Evolutionary conservation across 37 sponge, comb jelly and placozoan genomes (phyloP).

Genomic region (Eunapius fragilis): DNA sequence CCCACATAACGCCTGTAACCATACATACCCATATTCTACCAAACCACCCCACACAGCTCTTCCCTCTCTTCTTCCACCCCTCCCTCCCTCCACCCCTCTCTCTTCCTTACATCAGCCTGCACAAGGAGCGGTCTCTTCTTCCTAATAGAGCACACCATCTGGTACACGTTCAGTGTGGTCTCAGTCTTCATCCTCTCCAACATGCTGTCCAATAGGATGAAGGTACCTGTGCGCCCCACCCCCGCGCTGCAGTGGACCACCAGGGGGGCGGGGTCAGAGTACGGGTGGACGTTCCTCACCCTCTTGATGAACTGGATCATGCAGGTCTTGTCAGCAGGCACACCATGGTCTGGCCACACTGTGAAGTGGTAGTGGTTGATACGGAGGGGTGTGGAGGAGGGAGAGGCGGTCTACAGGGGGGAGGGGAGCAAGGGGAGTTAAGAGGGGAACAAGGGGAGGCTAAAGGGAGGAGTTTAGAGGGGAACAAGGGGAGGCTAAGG

Average conservation of each 20-base stretch:
- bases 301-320: slow-evolving; percentile 72
- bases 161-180: slow-evolving; percentile 36
- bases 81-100: too few species aligned
- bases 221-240: slow-evolving; percentile 78
- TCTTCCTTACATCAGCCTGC: slow-evolving; percentile 59
- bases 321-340: slow-evolving; percentile 65
- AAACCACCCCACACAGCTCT: too few species aligned
- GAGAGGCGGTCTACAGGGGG: too few species aligned
- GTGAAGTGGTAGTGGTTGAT: slow-evolving; percentile 78
- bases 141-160: slow-evolving; percentile 40
- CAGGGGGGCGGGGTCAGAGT: slow-evolving; percentile 30
- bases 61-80: too few species aligned
- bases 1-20: too few species aligned
- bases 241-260: slow-evolving; percentile 88
- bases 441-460: too few species aligned
- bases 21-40: too few species aligned
- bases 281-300: slow-evolving; percentile 41
- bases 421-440: too few species aligned
- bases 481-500: too few species aligned
- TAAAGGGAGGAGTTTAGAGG: too few species aligned
- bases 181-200: slow-evolving; percentile 49
- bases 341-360: slow-evolving; percentile 90
- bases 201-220: slow-evolving; percentile 71
- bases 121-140: slow-evolving; percentile 54
- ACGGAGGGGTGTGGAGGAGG: background rate